Conservation (phyloP, 2,888 invertebrate genomes). For the Mimumesa dahlbomi region DNA sequence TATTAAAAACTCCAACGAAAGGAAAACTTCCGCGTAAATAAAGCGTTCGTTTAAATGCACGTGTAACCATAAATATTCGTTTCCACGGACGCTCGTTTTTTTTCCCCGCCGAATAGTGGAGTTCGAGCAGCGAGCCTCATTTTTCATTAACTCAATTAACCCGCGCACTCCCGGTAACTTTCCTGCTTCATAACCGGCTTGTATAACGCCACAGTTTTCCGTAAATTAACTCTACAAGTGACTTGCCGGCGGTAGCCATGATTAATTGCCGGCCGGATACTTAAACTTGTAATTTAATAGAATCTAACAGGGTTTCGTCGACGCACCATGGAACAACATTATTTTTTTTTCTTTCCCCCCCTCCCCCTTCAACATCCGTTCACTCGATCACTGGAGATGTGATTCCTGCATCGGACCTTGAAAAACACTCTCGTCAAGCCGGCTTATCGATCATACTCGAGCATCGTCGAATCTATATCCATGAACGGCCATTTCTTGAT, state of each 20-base stretch:
- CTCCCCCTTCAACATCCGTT: too few relatives aligned
- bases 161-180: slow-evolving; percentile 5
- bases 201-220: slow-evolving; percentile 22
- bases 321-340: not conserved
- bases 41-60: not conserved
- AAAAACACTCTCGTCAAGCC: slow-evolving; percentile 4
- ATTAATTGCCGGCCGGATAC: slow-evolving; percentile 37
- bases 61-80: slow-evolving; percentile 9
- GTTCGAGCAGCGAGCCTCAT: slow-evolving; percentile 25
- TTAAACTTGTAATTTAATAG: slow-evolving; percentile 28
- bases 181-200: not conserved
- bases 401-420: not conserved
- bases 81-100: not conserved
- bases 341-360: too few relatives aligned
- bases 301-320: not conserved
- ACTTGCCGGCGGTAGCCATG: slow-evolving; percentile 13
- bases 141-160: slow-evolving; percentile 56
- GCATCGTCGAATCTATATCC: slow-evolving; percentile 12
- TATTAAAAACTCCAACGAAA: too few relatives aligned
- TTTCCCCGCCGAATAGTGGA: slow-evolving; percentile 9
- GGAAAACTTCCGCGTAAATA: not conserved
- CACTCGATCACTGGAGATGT: too few relatives aligned
- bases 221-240: slow-evolving; percentile 38
- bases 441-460: slow-evolving; percentile 46
- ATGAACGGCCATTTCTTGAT: slow-evolving; percentile 5